Base-by-base conservation (phyloP, 2,113 vertebrate genomes). In the Emydocephalus ijimae region DNA sequence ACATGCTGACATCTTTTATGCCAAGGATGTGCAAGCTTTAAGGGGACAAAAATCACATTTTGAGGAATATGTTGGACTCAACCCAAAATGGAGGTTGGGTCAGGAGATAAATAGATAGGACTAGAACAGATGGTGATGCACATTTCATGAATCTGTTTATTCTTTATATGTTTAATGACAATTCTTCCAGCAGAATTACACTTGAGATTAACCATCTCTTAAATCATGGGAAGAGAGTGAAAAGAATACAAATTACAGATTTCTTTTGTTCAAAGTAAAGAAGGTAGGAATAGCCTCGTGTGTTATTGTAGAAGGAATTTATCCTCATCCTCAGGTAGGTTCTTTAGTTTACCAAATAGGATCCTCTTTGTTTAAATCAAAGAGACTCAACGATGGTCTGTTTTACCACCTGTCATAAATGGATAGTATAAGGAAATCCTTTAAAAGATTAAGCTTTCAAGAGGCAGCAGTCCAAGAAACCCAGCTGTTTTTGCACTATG, bases 181-280 rank as follows among this genome's bases (percentile, higher is more conserved):
- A 74, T 20, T 20, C 69, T 20, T 39, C 18, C 74, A 81, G 39
- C 74, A 81, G 18, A 39, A 39, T 81, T 81, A 81, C 18, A 81
- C 18, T 39, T 39, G 21, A 39, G 18, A 18, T 43, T 39, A 81
- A 81, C 34, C 74, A 21, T 21, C 34, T 81, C 18, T 21, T 43
- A 81, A 81, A 81, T 21, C 21, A 7, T 1, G 74, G 18, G 34
- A 81, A 81, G n/a, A 43, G 92, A 87, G 57, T 93, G 45, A 57
- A 88, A 90, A 54, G 54, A 52, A 93, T 50, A 92, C 20, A 52
- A 93, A 95, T 90, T 54, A 94, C 92, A 85, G 92, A 24, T 91
- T 81, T 43, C 34, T 43, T 39, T 34, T 81, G 34, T 20, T 7
- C 1, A 21, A 69, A 15, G 14, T 1, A 43, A 23, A 56, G n/a